Conservation (phyloP, 2,113 vertebrate species). For the Myxocyprinus asiaticus region DNA sequence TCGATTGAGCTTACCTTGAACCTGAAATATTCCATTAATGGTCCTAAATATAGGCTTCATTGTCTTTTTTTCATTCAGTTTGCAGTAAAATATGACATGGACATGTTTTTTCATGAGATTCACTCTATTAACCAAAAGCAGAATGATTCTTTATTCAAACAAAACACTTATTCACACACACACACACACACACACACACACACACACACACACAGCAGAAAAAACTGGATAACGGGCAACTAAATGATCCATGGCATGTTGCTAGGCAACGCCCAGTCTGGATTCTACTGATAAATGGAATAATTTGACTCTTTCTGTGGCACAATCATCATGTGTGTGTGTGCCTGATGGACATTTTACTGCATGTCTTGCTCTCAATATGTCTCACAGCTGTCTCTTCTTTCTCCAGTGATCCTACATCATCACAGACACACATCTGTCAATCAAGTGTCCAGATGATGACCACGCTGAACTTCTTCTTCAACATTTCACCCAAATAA, state of each 20-base stretch:
- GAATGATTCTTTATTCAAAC: not conserved
- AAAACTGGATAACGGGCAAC: constrained; percentile 48
- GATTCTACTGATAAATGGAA: constrained; percentile 75
- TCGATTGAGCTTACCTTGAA: no score
- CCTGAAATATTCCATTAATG: no score
- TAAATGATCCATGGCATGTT: constrained; percentile 74
- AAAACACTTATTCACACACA: not conserved
- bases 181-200: not conserved
- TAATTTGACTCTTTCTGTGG: constrained; percentile 58
- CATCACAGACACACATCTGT: constrained; percentile 43
- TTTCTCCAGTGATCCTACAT: not conserved
- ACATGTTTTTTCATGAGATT: no score
- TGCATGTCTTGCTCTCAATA: constrained; percentile 34
- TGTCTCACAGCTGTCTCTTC: constrained; percentile 14
- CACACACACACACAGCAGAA: constrained; percentile 30
- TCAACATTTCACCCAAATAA: no score
- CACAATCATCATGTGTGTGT: constrained; percentile 35
- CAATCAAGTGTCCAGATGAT: constrained; percentile 15
- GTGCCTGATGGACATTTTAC: constrained; percentile 38
- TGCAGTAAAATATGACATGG: no score
- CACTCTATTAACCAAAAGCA: no score
- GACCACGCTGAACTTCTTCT: no score
- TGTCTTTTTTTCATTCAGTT: no score
- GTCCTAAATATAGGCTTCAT: no score
- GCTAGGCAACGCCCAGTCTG: constrained; percentile 77